These are phyloP conservation scores for Clitarchus hookeri DNA, from an alignment of 2,888 invertebrate genomes.

Conservation along the genomic window DNA sequence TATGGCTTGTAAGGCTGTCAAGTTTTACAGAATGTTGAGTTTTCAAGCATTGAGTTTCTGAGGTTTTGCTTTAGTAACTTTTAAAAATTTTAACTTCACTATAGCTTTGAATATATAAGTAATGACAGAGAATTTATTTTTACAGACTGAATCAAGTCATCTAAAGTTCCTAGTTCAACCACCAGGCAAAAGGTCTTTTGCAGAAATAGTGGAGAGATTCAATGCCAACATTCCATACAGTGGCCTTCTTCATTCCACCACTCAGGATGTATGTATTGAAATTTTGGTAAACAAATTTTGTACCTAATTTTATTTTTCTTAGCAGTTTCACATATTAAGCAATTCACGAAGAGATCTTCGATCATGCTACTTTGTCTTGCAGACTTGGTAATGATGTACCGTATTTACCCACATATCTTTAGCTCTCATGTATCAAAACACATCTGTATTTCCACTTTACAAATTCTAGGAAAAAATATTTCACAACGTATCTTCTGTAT, in stretches of 20 bases:
- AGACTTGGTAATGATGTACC: too few species aligned
- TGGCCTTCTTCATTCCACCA: constrained; percentile 93
- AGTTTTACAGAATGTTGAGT: too few species aligned
- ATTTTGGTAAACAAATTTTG: not conserved
- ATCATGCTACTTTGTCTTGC: too few species aligned
- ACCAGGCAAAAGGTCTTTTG: constrained; percentile 66
- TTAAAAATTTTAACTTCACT: not conserved
- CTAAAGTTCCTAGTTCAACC: constrained; percentile 75
- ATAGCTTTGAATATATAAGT: not conserved
- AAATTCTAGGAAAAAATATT: too few species aligned
- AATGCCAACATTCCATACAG: constrained; percentile 98
- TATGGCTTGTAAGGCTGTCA: too few species aligned
- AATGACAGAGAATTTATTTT: not conserved
- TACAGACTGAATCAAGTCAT: constrained; percentile 38
- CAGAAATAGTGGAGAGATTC: constrained; percentile 89
- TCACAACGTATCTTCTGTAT: too few species aligned
- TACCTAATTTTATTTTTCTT: constrained; percentile 36
- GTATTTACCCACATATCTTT: too few species aligned
- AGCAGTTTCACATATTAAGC: constrained; percentile 8
- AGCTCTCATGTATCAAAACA: too few species aligned
- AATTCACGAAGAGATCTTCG: too few species aligned
- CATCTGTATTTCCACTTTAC: too few species aligned
- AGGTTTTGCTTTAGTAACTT: too few species aligned
- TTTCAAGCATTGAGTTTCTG: too few species aligned
- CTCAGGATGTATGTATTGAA: constrained; percentile 83